phyloP scores from a whole-genome alignment of 2,113 vertebrate genomes.

The Tetrao urogallus region DNA sequence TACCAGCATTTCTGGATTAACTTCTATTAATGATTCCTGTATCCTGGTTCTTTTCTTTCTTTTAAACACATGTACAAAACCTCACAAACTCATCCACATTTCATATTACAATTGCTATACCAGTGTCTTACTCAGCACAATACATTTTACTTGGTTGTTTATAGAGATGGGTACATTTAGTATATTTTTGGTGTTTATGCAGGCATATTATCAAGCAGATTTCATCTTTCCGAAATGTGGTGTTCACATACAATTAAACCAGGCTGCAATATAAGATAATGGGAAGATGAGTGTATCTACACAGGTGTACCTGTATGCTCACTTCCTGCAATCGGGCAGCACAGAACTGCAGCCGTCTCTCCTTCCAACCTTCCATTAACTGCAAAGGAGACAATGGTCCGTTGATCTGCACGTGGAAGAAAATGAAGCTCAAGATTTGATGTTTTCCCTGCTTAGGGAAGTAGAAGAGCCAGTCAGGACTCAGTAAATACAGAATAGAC shows the following conservation, averaged over 20 bases:
- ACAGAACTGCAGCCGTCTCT: neutral
- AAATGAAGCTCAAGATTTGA: neutral
- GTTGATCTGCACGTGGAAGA: neutral
- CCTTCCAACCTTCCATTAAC: neutral
- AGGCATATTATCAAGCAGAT: neutral
- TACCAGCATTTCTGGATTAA: conserved; percentile 43
- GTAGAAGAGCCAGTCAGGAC: neutral
- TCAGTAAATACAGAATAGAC: neutral
- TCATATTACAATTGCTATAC: neutral
- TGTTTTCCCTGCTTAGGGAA: neutral
- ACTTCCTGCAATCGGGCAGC: neutral
- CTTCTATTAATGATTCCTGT: conserved; percentile 40
- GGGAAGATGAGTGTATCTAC: neutral
- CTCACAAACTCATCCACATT: neutral
- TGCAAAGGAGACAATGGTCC: neutral
- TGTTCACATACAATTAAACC: neutral
- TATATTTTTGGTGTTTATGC: neutral
- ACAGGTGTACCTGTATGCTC: neutral
- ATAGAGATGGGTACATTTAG: neutral
- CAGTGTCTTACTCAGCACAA: neutral
- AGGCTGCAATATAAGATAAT: neutral
- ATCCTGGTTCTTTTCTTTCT: neutral
- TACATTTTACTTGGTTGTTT: neutral
- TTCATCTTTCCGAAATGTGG: neutral
- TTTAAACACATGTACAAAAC: neutral